Evolutionary conservation across 2,113 vertebrate genomes (phyloP).

Genomic region (Cariama cristata): DNA sequence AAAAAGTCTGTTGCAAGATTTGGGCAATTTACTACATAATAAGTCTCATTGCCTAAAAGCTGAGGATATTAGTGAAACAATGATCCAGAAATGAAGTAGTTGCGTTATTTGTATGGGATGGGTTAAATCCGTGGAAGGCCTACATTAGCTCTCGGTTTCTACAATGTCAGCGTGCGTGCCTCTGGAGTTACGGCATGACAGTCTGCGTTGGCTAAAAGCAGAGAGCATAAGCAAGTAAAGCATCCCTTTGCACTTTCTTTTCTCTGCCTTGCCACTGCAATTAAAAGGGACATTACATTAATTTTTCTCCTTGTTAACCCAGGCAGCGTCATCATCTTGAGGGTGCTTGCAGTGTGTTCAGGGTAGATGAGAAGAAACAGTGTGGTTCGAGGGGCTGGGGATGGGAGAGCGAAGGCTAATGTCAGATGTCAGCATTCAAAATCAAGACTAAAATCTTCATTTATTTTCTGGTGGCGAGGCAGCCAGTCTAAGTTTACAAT

Average conservation of each 20-base stretch:
- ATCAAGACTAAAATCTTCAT: background rate
- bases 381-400: background rate
- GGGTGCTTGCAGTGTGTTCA: background rate
- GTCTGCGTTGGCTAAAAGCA: background rate
- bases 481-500: background rate
- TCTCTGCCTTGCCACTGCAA: background rate
- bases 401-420: background rate
- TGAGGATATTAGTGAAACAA: background rate
- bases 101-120: background rate
- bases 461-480: background rate
- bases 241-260: background rate
- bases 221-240: background rate
- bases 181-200: background rate
- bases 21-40: background rate
- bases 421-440: background rate
- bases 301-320: background rate
- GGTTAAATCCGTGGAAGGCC: background rate
- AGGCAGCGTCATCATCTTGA: background rate
- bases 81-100: background rate
- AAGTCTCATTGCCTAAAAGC: background rate
- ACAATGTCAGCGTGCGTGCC: background rate
- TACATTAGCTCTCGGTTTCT: accelerated
- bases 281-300: background rate
- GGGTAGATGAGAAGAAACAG: background rate
- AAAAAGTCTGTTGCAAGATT: background rate